These are phyloP conservation scores for Pinctada fucata DNA, from an alignment of 2,888 invertebrate genomes.

Conservation along the genomic window DNA sequence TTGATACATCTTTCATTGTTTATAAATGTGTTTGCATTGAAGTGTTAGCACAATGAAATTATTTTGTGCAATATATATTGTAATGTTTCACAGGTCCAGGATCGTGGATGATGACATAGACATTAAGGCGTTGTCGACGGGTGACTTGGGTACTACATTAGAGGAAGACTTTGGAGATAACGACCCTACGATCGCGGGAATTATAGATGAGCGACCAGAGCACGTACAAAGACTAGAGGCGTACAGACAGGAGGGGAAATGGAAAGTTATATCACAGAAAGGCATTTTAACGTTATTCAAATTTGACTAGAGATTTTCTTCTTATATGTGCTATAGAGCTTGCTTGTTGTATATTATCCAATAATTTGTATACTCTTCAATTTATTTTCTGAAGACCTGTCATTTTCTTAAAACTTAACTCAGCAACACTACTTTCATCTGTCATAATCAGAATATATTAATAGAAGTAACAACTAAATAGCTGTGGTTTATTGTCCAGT, in stretches of 20 bases:
- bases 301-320: neutral
- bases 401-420: too few relatives aligned
- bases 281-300: slow-evolving; percentile 1
- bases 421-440: too few relatives aligned
- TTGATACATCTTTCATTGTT: too few relatives aligned
- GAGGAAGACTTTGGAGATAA: slow-evolving; percentile 88
- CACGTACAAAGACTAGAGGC: slow-evolving; percentile 78
- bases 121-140: slow-evolving; percentile 81
- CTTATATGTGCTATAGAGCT: neutral
- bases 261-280: slow-evolving; percentile 48
- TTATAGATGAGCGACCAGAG: slow-evolving; percentile 86
- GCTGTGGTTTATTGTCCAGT: too few relatives aligned
- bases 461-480: too few relatives aligned
- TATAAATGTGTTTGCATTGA: too few relatives aligned
- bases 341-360: slow-evolving; percentile 67
- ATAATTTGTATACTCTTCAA: slow-evolving; percentile 59
- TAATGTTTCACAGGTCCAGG: slow-evolving; percentile 78
- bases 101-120: slow-evolving; percentile 92
- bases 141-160: slow-evolving; percentile 82
- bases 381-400: too few relatives aligned
- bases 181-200: slow-evolving; percentile 91
- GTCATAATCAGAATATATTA: too few relatives aligned
- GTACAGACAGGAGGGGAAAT: slow-evolving; percentile 60
- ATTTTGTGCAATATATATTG: too few relatives aligned
- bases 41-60: too few relatives aligned